phyloP scores from a whole-genome alignment of 1,140 invertebrate species.

The Charaxes varanes region DNA sequence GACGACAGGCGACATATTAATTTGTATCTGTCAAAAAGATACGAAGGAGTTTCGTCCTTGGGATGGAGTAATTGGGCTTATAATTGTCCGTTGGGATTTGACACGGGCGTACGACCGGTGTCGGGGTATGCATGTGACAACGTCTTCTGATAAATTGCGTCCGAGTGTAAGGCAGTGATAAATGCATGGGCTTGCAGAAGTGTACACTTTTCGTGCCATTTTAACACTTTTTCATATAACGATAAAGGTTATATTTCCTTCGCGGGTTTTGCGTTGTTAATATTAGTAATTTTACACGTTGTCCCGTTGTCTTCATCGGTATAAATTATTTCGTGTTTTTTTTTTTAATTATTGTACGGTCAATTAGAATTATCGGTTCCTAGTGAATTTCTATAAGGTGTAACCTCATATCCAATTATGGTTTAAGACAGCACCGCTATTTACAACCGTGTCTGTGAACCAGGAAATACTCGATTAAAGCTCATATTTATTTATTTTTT shows the following conservation, averaged over 20 bases:
- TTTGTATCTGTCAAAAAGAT: slow-evolving; percentile 24
- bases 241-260: slow-evolving; percentile 14
- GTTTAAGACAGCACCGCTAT: too few species aligned
- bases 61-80: slow-evolving; percentile 23
- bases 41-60: slow-evolving; percentile 25
- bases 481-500: too few species aligned
- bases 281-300: slow-evolving; percentile 40
- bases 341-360: slow-evolving; percentile 23
- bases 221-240: not conserved
- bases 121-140: slow-evolving; percentile 55
- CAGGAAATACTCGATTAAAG: too few species aligned
- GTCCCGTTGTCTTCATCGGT: slow-evolving; percentile 39
- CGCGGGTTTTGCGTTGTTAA: slow-evolving; percentile 17
- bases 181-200: slow-evolving; percentile 43
- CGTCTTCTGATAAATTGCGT: slow-evolving; percentile 66
- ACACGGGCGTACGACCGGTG: slow-evolving; percentile 34
- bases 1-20: slow-evolving; percentile 25
- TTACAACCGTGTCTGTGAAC: too few species aligned
- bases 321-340: slow-evolving; percentile 35
- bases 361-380: slow-evolving; percentile 30
- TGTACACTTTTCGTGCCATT: slow-evolving; percentile 11
- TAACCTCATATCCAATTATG: not conserved
- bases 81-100: slow-evolving; percentile 28
- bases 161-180: slow-evolving; percentile 56
- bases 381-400: slow-evolving; percentile 1